These are phyloP conservation scores for Megathymus violae DNA, from an alignment of 1,140 invertebrate species.

Conservation along the genomic window DNA sequence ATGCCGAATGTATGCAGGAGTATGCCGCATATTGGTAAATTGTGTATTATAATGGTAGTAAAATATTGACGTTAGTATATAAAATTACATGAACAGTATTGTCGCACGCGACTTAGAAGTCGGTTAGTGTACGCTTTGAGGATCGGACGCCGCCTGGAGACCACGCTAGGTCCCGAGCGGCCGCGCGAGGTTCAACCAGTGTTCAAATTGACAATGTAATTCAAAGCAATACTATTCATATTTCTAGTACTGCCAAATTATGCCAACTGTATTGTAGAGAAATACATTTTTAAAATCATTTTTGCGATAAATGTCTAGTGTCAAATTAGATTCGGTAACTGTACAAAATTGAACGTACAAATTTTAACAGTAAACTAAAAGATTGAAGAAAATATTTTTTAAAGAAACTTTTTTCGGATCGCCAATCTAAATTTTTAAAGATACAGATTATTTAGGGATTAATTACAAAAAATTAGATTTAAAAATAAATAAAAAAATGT, in stretches of 20 bases:
- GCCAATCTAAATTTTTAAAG: constrained; percentile 79
- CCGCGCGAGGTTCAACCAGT: constrained; percentile 63
- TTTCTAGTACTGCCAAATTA: constrained; percentile 82
- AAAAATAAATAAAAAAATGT: constrained; percentile 69
- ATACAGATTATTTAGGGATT: constrained; percentile 80
- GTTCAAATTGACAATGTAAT: constrained; percentile 82
- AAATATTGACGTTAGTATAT: constrained; percentile 80
- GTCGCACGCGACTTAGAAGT: constrained; percentile 58
- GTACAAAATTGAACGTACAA: constrained; percentile 82
- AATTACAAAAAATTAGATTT: constrained; percentile 74
- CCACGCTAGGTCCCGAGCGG: constrained; percentile 42
- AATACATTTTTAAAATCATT: constrained; percentile 73
- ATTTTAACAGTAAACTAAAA: constrained; percentile 80
- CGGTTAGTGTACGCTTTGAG: constrained; percentile 66
- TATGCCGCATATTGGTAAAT: constrained; percentile 72
- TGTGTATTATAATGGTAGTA: constrained; percentile 80
- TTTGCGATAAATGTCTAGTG: constrained; percentile 79
- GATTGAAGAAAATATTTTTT: constrained; percentile 81
- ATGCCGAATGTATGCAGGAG: too few relatives aligned
- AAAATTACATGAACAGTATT: constrained; percentile 79
- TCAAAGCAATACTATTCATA: constrained; percentile 83
- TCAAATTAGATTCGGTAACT: constrained; percentile 83
- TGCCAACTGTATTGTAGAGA: constrained; percentile 79
- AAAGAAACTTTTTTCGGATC: constrained; percentile 80
- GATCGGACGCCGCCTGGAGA: constrained; percentile 62